Evolutionary conservation across 2,888 invertebrate genomes (phyloP).

Genomic region (Ophion ellenae): DNA sequence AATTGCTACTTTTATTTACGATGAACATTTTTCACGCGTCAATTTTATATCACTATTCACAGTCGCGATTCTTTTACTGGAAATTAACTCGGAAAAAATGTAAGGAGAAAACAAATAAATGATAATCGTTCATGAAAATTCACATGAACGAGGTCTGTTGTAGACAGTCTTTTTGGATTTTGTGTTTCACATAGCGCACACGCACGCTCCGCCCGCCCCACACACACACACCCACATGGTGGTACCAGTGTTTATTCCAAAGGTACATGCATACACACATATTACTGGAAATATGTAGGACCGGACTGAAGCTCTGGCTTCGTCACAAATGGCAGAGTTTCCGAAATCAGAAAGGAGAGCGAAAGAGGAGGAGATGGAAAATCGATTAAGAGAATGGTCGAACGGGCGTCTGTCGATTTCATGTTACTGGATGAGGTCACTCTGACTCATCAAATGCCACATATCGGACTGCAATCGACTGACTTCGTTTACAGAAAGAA

Average conservation of each 20-base stretch:
- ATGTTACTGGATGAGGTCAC: conserved; percentile 49
- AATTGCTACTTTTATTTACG: not conserved
- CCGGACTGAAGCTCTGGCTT: conserved; percentile 17
- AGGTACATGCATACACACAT: conserved; percentile 15
- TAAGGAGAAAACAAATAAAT: too few relatives aligned
- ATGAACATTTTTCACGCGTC: too few relatives aligned
- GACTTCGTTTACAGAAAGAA: conserved; percentile 55
- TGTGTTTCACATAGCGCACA: not conserved
- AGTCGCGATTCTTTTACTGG: too few relatives aligned
- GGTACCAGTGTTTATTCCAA: conserved; percentile 16
- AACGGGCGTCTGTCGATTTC: conserved; percentile 40
- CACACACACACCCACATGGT: conserved; percentile 9
- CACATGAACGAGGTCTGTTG: not conserved
- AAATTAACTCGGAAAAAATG: too few relatives aligned
- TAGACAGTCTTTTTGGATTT: not conserved
- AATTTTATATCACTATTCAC: too few relatives aligned
- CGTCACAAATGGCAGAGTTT: conserved; percentile 15
- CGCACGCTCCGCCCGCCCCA: not conserved
- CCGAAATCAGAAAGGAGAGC: conserved; percentile 1
- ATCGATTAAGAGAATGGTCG: conserved; percentile 18
- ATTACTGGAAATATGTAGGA: conserved; percentile 9
- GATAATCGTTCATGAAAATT: not conserved
- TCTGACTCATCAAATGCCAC: conserved; percentile 47
- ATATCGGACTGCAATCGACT: conserved; percentile 56
- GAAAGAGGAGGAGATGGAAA: conserved; percentile 29